Evolutionary conservation across 1,140 invertebrate genomes (phyloP), one percentile per base, ranked within the genome.

Genomic region (Megathymus violae): DNA sequence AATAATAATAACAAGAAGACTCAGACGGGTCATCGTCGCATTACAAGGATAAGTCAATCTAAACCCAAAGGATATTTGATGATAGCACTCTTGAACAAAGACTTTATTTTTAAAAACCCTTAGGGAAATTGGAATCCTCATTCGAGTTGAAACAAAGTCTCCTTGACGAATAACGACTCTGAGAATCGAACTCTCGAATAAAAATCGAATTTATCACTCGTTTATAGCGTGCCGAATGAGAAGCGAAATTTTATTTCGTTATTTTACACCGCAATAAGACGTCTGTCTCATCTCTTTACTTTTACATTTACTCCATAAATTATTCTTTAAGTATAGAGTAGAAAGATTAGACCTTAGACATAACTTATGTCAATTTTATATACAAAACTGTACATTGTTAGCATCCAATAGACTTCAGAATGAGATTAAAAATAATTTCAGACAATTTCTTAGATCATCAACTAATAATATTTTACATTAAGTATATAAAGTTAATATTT

Each of bases 131-230:
- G n/a, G 15, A 46, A 46, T 31, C 43, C 19, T 4, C 14, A 1
- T 3, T 17, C 27, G 1, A 16, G 9, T 22, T 13, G 14, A 15
- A 31, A 46, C n/a, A 43, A 59, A 59, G 41, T 58, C 15, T 19
- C 52, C 41, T 58, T 44, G 54, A 36, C 54, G 41, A 10, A 7
- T 36, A 59, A 59, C 56, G 22, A 34, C 56, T 47, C 22, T 59
- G 31, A 25, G 43, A 47, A 59, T 59, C 56, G 22, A 59, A 46
- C 47, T 38, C 56, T 47, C 16, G 17, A 60, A 60, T 60, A 47
- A 60, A 60, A 60, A 60, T 60, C 43, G 56, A 31, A 59, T 59
- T 59, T 59, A 59, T 59, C 17, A 27, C 17, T 36, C 43, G 56
- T 60, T 48, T 46, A 16, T 22, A 22, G 17, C 44, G 43, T 14